Base-by-base conservation (phyloP, 1,140 invertebrate genomes). In the Helicoverpa zea region DNA sequence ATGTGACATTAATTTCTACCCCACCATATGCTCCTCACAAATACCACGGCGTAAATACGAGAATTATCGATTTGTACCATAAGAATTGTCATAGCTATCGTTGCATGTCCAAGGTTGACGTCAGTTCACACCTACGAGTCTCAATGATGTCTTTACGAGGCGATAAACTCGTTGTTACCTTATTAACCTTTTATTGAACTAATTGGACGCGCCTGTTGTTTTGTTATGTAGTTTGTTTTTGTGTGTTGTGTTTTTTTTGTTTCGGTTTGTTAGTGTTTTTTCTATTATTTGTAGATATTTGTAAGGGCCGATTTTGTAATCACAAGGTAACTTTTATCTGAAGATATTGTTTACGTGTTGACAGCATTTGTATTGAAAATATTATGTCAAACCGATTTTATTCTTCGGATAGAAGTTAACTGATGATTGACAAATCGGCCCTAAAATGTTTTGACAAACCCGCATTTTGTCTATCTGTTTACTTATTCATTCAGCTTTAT, bases 171-270 rank as follows among this genome's bases (percentile, higher is more conserved):
- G 18, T 3, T 52, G 59, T 75, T 49, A 63, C 43, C 59, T 14
- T 54, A 76, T 76, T 76, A 63, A 64, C 47, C 18, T 63, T 47
- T 76, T 5, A 63, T 76, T 49, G 13, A 49, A 23, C 43, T 13
- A 61, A 64, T 63, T 52, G 59, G 49, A 76, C 47, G 18, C 47
- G 59, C 47, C 74, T 64, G 2, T 61, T 52, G 1, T 13, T 52
- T 64, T 77, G 12, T 35, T 14, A 0, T 35, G 16, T 2, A 10
- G 18, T 16, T 51, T 51, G 3, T 43, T 9, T 61, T 59, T 49
- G 29, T 43, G 0, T 59, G 35, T 23, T 47, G n/a, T 49, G 9
- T 68, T 64, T n/a, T 58, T 23, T 16, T 23, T 23, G 16, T 58
- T 3, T 10, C 23, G 16, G 18, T 23, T 23, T 23, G 11, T 16